These are phyloP conservation scores for Melangyna quadrimaculata DNA, from an alignment of 2,888 invertebrate species.

Conservation along the genomic window DNA sequence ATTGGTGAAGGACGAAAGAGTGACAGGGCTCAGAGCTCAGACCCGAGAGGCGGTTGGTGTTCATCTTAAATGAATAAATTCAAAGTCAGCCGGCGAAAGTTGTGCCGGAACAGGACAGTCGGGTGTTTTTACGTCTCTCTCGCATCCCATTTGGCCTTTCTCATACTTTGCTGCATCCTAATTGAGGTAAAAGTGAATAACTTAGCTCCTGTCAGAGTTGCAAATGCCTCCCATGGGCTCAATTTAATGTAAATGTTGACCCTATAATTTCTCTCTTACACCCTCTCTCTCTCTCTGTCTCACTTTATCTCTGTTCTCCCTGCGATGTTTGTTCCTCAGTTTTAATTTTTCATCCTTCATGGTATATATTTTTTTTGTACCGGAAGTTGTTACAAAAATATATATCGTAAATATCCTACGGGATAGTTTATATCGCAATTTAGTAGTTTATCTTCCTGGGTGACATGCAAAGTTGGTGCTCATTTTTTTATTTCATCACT, in stretches of 20 bases:
- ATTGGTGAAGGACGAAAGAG: conserved; percentile 7
- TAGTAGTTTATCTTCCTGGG: conserved; percentile 61
- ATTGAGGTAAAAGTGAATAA: conserved; percentile 68
- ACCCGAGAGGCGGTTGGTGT: conserved; percentile 12
- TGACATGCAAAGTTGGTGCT: conserved; percentile 28
- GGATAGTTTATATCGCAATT: conserved; percentile 59
- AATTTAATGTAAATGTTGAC: conserved; percentile 62
- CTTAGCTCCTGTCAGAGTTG: conserved; percentile 65
- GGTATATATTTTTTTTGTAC: not conserved
- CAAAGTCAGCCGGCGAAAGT: conserved; percentile 40
- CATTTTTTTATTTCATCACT: conserved; percentile 38
- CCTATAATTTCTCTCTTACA: not conserved
- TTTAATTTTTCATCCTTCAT: not conserved
- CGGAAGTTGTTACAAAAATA: conserved; percentile 60
- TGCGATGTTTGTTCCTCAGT: not conserved
- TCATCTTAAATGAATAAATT: conserved; percentile 70
- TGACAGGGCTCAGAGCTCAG: conserved; percentile 1
- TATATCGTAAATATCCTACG: conserved; percentile 45
- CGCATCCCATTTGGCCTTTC: not conserved
- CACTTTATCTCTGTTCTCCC: not conserved
- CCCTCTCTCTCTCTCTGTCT: not conserved
- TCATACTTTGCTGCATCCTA: conserved; percentile 61
- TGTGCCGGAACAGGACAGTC: not conserved
- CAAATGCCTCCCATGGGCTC: conserved; percentile 63
- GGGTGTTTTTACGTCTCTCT: conserved; percentile 4